A percentile compares a stretch with the other conserved stretches of the same genome.
Conservation (phyloP, 2,888 invertebrate species). For the Standfussiana lucernea region DNA sequence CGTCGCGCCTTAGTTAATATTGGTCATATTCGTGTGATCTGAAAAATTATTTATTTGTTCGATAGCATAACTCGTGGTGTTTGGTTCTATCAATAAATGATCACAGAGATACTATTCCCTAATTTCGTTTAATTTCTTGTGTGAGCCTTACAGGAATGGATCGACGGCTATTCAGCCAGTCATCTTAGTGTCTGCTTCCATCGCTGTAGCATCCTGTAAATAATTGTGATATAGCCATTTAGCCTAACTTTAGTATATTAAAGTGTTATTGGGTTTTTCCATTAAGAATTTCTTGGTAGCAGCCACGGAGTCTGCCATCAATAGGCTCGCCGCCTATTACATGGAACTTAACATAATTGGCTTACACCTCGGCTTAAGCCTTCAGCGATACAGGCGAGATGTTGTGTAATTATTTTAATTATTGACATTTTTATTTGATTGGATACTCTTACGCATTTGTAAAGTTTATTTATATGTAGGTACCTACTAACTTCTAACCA, state of each 20-base stretch:
- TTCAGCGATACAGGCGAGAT: too few species aligned
- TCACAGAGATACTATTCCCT: neutral
- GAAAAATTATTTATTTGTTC: slow-evolving; percentile 33
- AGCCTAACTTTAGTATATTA: neutral
- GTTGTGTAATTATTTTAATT: neutral
- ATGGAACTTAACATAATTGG: too few species aligned
- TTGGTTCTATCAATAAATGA: neutral
- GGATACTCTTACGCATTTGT: neutral
- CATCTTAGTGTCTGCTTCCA: neutral
- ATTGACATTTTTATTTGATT: too few species aligned
- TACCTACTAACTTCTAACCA: neutral
- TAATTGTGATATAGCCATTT: too few species aligned
- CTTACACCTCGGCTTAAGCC: neutral
- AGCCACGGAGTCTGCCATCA: too few species aligned
- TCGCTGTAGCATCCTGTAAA: neutral
- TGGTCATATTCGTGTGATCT: slow-evolving; percentile 7
- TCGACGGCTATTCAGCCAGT: neutral
- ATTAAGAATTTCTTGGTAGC: neutral
- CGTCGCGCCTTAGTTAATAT: slow-evolving; percentile 19
- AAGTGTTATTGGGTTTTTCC: neutral
- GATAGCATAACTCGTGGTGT: slow-evolving; percentile 11
- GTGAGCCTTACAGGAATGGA: neutral
- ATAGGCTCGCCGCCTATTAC: too few species aligned
- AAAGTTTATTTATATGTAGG: neutral
- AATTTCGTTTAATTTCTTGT: neutral